These are phyloP conservation scores for Desoria tigrina DNA, from an alignment of 2,888 invertebrate genomes.

Conservation along the genomic window DNA sequence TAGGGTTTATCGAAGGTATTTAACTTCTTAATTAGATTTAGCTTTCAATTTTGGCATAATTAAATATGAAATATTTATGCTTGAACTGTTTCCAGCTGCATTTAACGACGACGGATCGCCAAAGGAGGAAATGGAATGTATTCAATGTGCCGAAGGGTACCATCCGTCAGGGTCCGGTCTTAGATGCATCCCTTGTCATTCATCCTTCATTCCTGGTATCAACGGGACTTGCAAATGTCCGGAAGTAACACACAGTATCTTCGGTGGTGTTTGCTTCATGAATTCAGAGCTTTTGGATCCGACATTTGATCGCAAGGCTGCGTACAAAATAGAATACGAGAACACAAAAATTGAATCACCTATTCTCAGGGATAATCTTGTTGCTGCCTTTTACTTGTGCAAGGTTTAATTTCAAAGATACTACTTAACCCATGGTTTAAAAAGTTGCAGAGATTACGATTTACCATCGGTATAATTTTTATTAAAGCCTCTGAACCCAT, in stretches of 20 bases:
- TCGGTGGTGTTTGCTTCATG: conserved; percentile 57
- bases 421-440: background rate
- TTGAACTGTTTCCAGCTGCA: too few relatives aligned
- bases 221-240: conserved; percentile 57
- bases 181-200: conserved; percentile 58
- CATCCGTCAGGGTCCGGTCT: conserved; percentile 57
- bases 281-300: conserved; percentile 55
- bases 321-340: conserved; percentile 57
- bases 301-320: conserved; percentile 30
- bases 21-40: background rate
- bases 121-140: conserved; percentile 54
- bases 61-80: background rate
- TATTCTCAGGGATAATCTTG: conserved; percentile 58
- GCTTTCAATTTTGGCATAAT: background rate
- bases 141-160: conserved; percentile 58
- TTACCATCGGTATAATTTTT: too few relatives aligned
- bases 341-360: conserved; percentile 56
- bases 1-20: conserved; percentile 44
- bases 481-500: too few relatives aligned
- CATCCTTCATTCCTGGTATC: conserved; percentile 31
- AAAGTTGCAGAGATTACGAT: too few relatives aligned
- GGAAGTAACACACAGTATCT: conserved; percentile 54
- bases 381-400: conserved; percentile 58
- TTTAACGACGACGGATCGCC: conserved; percentile 32
- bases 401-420: conserved; percentile 57